Base-by-base conservation (phyloP, 2,888 invertebrate species). In the Platycheirus rosarum region DNA sequence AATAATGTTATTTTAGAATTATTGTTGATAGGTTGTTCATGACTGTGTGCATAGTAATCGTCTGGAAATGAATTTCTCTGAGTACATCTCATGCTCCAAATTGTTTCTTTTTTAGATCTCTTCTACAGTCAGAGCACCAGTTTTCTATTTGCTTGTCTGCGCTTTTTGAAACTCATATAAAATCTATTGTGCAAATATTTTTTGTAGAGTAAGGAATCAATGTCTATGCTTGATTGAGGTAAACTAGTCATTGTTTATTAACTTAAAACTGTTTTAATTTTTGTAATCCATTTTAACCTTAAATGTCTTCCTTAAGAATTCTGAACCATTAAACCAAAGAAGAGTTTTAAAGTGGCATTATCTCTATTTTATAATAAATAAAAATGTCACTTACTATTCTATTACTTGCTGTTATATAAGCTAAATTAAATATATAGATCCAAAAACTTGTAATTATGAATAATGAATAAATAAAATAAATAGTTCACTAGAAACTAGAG, bases 291-390 rank as follows among this genome's bases (percentile, higher is more conserved):
- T 20, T 20, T 20, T 8, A n/a, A 20, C 2, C n/a, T 46, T 14
- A 42, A 1, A 3, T 53, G 6, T 26, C 29, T 11, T 18, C 16
- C 11, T 73, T 29, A 1, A 42, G 44, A 75, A 75, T n/a, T 26
- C 23, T 13, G 68, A 51, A 44, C 68, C 75, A 44, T 75, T 60
- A 14, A 49, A 46, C 51, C 66, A 74, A 23, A 57, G 0, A 11
- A 20, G 9, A n/a, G n/a, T n/a, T n/a, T n/a, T n/a, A n/a, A n/a
- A n/a, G n/a, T n/a, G n/a, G n/a, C n/a, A n/a, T n/a, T n/a, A n/a
- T n/a, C n/a, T n/a, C n/a, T n/a, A n/a, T n/a, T n/a, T n/a, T n/a
- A n/a, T n/a, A n/a, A n/a, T n/a, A n/a, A n/a, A n/a, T n/a, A n/a
- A n/a, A n/a, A n/a, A n/a, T n/a, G n/a, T n/a, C n/a, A n/a, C n/a